phyloP scores from a whole-genome alignment of 2,888 invertebrate genomes.

The Mesoligia furuncula region DNA sequence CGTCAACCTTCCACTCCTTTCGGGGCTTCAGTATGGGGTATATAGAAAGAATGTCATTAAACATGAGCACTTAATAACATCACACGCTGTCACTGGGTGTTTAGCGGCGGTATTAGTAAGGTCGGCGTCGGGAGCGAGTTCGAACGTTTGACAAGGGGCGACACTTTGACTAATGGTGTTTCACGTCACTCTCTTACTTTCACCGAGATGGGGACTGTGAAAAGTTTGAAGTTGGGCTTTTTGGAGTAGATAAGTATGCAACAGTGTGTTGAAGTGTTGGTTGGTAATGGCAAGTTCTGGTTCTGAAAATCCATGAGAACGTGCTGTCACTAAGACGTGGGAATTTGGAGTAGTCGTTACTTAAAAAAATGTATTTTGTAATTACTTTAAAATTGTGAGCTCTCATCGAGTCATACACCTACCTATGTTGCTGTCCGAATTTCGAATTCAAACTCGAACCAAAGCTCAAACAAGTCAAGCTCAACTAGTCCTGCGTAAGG shows the following conservation, averaged over 20 bases:
- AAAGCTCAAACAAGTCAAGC: background rate
- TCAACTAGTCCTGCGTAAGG: background rate
- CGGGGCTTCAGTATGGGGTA: background rate
- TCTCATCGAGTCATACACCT: background rate
- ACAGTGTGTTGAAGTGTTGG: background rate
- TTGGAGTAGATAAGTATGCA: conserved; percentile 18
- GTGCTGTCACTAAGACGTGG: too few species aligned
- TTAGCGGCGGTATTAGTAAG: conserved; percentile 80
- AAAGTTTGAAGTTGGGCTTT: conserved; percentile 55
- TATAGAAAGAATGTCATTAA: conserved; percentile 71
- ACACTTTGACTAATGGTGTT: conserved; percentile 88
- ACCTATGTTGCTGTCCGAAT: background rate
- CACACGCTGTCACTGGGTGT: conserved; percentile 80
- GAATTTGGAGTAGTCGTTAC: background rate
- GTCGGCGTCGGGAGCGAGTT: conserved; percentile 81
- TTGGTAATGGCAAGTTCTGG: background rate
- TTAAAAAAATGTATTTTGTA: background rate
- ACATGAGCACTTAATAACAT: conserved; percentile 81
- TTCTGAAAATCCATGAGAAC: background rate
- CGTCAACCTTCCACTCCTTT: background rate
- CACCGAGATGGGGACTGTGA: conserved; percentile 64
- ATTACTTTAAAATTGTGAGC: background rate
- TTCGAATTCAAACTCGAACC: background rate
- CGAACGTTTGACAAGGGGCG: conserved; percentile 87
- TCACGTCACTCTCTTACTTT: conserved; percentile 82